Evolutionary conservation across 2,113 vertebrate species (phyloP), one percentile per base, ranked within the genome.

Genomic region (Condylura cristata): DNA sequence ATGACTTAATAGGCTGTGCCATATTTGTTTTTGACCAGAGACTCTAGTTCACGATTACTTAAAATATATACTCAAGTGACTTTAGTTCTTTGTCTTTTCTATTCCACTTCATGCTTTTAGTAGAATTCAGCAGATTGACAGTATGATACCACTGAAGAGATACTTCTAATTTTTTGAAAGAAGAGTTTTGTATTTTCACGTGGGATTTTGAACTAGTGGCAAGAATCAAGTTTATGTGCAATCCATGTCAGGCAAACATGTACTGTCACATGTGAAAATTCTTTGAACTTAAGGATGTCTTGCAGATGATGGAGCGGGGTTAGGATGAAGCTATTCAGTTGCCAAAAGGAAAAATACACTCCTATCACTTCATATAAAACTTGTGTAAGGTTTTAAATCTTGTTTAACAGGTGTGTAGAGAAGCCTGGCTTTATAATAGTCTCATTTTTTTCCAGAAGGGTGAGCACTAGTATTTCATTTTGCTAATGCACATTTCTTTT

Each of bases 381-480:
- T 51, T 22, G 53, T 56, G 53, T 56, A 56, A 56, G 7, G 53
- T 56, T 22, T 37, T 53, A 78, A 28, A 41, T 1, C 4, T n/a
- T 48, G 32, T 5, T 56, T 56, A 53, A 7, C 6, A 22, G 22
- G 20, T 30, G 26, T 24, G 37, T 41, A 56, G 53, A 26, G 24
- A 24, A 61, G 10, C 14, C 4, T 80, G 46, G 4, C 61, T 89
- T 80, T 89, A n/a, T 37, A 46, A 90, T 1, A 8, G 70, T 85
- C 7, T 76, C 66, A 1, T 89, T 94, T 97, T 93, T 70, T 5
- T 39, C 37, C 26, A n/a, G 13, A 46, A 28, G 22, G 12, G 13
- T 58, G 18, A 56, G 61, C 17, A 91, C 76, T 20, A 63, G 30
- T n/a, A 79, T 95, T 95, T 68, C 68, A 88, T 91, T 96, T 94